Conservation (phyloP, 1,140 invertebrate genomes). For the Lepidotrigona ventralis region DNA sequence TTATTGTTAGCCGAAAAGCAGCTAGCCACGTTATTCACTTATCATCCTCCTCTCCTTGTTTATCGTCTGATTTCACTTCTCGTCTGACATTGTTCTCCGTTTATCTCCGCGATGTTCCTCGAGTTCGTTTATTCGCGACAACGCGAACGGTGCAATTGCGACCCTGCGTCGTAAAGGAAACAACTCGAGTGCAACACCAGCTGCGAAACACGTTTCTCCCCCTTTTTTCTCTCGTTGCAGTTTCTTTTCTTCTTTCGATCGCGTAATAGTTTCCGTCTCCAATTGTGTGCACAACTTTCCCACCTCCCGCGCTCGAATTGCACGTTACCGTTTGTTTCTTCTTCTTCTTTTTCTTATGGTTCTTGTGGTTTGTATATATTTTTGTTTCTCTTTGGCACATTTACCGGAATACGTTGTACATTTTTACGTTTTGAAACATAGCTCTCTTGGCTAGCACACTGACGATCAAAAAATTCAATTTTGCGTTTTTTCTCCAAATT, state of each 20-base stretch:
- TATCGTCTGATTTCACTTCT: neutral
- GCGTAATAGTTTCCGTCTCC: neutral
- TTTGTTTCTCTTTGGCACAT: slow-evolving; percentile 38
- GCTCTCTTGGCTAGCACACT: neutral
- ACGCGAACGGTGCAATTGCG: neutral
- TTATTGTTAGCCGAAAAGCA: slow-evolving; percentile 26
- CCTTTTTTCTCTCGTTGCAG: neutral
- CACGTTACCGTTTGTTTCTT: neutral
- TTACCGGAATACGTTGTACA: slow-evolving; percentile 20
- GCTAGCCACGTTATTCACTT: neutral
- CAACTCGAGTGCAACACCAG: slow-evolving; percentile 27
- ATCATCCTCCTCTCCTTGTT: neutral
- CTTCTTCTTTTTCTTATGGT: neutral
- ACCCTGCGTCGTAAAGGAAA: slow-evolving; percentile 43
- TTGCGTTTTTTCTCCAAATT: no score
- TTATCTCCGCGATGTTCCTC: no score
- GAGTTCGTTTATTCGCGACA: no score
- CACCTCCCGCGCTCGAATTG: neutral
- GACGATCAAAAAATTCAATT: slow-evolving; percentile 9
- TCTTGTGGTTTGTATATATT: neutral
- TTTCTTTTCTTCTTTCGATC: neutral
- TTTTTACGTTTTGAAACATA: neutral
- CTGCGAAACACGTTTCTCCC: slow-evolving; percentile 20
- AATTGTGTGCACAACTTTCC: slow-evolving; percentile 8
- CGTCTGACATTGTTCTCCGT: neutral